These are phyloP conservation scores for Platyscapa corneri DNA, from an alignment of 1,140 invertebrate species.

Conservation along the genomic window DNA sequence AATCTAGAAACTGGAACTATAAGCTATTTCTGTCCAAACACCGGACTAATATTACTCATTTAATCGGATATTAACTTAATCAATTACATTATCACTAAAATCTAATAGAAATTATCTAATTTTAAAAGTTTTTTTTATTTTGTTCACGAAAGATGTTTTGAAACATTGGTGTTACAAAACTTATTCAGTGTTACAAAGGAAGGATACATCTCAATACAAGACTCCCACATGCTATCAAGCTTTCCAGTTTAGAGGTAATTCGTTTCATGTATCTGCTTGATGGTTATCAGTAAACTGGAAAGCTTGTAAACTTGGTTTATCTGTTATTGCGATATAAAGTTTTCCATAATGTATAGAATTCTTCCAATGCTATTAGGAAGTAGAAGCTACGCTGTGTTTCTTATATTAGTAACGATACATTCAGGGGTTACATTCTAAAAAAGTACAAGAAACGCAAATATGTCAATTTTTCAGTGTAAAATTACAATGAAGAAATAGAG, in stretches of 20 bases:
- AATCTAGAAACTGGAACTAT: constrained; percentile 44
- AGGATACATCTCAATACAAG: constrained; percentile 44
- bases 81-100: constrained; percentile 39
- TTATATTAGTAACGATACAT: constrained; percentile 51
- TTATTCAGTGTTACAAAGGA: constrained; percentile 39
- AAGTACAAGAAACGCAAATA: constrained; percentile 55
- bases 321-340: constrained; percentile 25
- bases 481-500: constrained; percentile 50
- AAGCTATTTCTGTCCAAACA: constrained; percentile 47
- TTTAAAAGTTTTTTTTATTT: constrained; percentile 43
- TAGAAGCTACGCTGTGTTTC: constrained; percentile 42
- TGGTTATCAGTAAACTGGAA: neutral
- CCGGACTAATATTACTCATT: constrained; percentile 44
- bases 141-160: constrained; percentile 43
- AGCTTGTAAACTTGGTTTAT: constrained; percentile 2
- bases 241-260: neutral
- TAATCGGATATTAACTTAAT: constrained; percentile 40
- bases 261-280: neutral
- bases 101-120: constrained; percentile 50
- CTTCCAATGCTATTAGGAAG: constrained; percentile 45
- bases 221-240: constrained; percentile 9
- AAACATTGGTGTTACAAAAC: constrained; percentile 42
- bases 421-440: constrained; percentile 52
- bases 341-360: constrained; percentile 38
- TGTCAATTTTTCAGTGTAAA: constrained; percentile 51